Percentiles rank a stretch among this genome's conserved stretches.
phyloP scores from a whole-genome alignment of 2,888 invertebrate species.

The Dascillus cervinus region DNA sequence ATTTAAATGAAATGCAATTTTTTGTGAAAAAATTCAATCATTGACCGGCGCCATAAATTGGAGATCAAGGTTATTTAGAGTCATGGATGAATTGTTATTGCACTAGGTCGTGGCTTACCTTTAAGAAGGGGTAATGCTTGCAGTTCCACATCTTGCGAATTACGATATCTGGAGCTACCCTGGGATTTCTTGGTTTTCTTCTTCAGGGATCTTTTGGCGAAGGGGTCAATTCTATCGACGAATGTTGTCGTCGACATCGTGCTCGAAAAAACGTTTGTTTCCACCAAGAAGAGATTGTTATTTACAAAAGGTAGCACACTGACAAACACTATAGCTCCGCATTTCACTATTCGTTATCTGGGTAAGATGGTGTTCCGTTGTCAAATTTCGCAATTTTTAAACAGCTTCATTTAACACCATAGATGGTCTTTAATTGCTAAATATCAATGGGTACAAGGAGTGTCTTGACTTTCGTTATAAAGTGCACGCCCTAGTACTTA shows the following conservation, averaged over 20 bases:
- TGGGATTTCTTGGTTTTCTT: slow-evolving; percentile 98
- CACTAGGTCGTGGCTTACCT: slow-evolving; percentile 57
- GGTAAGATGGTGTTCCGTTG: slow-evolving; percentile 27
- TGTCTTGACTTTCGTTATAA: slow-evolving; percentile 26
- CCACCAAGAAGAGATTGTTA: slow-evolving; percentile 16
- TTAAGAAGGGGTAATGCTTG: slow-evolving; percentile 93
- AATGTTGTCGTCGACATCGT: slow-evolving; percentile 79
- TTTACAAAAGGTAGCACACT: slow-evolving; percentile 26
- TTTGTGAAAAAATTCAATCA: too few species aligned
- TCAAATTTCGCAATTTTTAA: slow-evolving; percentile 34
- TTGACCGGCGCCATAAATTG: too few species aligned
- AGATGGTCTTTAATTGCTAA: slow-evolving; percentile 27
- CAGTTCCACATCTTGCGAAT: slow-evolving; percentile 95
- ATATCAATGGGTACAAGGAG: slow-evolving; percentile 39
- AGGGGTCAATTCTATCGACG: slow-evolving; percentile 99
- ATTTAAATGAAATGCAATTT: too few species aligned
- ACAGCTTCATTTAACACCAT: slow-evolving; percentile 31
- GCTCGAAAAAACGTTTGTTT: slow-evolving; percentile 6
- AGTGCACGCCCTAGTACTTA: slow-evolving; percentile 39
- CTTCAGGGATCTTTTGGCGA: slow-evolving; percentile 94
- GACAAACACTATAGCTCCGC: slow-evolving; percentile 29
- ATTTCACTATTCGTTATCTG: slow-evolving; percentile 28
- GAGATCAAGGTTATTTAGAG: not conserved
- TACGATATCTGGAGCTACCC: slow-evolving; percentile 97
- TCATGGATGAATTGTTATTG: not conserved